Base-by-base conservation (phyloP, 2,113 vertebrate genomes). In the Pseudorasbora parva region DNA sequence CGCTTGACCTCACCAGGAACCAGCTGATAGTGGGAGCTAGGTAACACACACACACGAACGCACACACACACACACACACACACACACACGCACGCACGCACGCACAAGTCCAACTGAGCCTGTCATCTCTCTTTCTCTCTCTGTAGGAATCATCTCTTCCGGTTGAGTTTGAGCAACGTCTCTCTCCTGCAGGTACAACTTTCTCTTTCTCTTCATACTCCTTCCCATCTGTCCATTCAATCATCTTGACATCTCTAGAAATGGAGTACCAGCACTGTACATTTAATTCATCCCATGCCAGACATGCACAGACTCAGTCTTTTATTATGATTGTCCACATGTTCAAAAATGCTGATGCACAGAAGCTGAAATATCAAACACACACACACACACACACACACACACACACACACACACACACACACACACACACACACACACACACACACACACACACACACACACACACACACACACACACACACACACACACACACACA, bases 1-100 rank as follows among this genome's bases (percentile, higher is more conserved):
- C 96, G 25, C 90, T 99, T 87, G 97, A 99, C 91, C 93, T 96
- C 92, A 95, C 93, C 94, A 94, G 96, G 88, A 96, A 96, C 90
- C 98, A 99, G 91, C 95, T 99, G 85, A 93, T 99, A 86, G 96
- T 98, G 71, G 98, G 97, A 94, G 97, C 98, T 83, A 98, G 97
- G 98, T 98, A 95, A 95, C 69, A 81, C 5, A 78, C 86, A 45
- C 21, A 33, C 45, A 54, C 56, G 45, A 33, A 62, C 45, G 33
- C 14, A 37, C 59, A 54, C 56, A 74, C 74, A 78, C 14, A 81
- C 8, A 86, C 83, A 88, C 41, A 19, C 51, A 54, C 45, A 49
- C 14, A 15, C 14, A 49, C 47, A 84, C 68, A 69, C 49, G 66
- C 64, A 71, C 57, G 49, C 56, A 11, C 43, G 47, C 25, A 62